Base-by-base conservation (phyloP, 2,797 vertebrate genomes). In the Pyrocephalus nanus region DNA sequence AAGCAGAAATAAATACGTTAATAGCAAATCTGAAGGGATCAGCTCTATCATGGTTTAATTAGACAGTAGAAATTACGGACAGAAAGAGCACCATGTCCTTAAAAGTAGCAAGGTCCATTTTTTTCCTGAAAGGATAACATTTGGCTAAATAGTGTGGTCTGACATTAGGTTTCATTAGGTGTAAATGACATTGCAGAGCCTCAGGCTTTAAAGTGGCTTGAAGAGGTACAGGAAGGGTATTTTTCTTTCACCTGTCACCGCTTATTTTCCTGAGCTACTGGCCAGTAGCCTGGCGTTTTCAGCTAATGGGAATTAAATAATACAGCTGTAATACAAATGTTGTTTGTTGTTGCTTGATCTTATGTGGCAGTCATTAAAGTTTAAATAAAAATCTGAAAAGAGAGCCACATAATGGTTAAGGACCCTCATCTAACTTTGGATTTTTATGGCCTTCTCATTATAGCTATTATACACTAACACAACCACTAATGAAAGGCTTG, bases 401-500 rank as follows among this genome's bases (percentile, higher is more conserved):
- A 69, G 16, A 95, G 82, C 48, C 83, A 57, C 48, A 82, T 95
- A 83, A 93, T 73, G 90, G 93, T 96, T 91, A 94, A 95, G 92
- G 97, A 98, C 95, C 94, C 96, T 97, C 92, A 94, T 95, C 97
- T 97, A 97, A 97, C 97, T 97, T 97, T 97, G 96, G 96, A 97
- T 97, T 98, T 98, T 98, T 98, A 98, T 97, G 98, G 96, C 95
- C 97, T 97, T 96, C 97, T 97, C 97, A 98, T 98, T 98, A 98
- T 97, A 98, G 96, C 97, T 96, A 97, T 98, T 98, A 98, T 98
- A 96, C 97, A 97, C 97, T 98, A 98, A 98, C 98, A 98, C 96
- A 98, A 98, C 97, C 98, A 94, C 97, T 98, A 98, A 98, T 98
- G 98, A 99, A 97, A 96, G 97, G 93, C 96, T 97, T 97, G 95